phyloP scores from a whole-genome alignment of 2,888 invertebrate species.

The Cecidostiba fungosa region DNA sequence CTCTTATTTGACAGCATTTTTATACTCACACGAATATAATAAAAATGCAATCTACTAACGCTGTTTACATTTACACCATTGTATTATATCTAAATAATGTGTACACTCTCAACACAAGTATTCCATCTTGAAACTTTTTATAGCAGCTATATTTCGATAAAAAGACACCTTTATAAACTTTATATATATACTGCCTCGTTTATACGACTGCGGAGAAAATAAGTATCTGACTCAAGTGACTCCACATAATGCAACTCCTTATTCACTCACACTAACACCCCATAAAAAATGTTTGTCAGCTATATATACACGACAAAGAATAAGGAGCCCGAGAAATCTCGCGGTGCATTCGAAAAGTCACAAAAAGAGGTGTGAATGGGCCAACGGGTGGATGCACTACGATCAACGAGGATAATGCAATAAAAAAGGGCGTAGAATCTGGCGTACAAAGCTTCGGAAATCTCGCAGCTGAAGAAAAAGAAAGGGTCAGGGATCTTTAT shows the following conservation, averaged over 20 bases:
- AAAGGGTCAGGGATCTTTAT: slow-evolving; percentile 34
- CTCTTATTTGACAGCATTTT: too few relatives aligned
- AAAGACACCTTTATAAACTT: not conserved
- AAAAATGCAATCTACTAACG: not conserved
- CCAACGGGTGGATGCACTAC: not conserved
- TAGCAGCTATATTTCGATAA: not conserved
- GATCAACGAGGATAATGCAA: slow-evolving; percentile 8
- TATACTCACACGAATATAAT: too few relatives aligned
- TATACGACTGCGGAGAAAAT: slow-evolving; percentile 1
- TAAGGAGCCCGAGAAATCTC: too few relatives aligned
- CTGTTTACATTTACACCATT: not conserved
- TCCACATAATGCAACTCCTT: not conserved
- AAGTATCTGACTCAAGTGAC: slow-evolving; percentile 2
- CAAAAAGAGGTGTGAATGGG: slow-evolving; percentile 6
- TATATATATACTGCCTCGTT: not conserved
- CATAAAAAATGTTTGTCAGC: slow-evolving; percentile 1
- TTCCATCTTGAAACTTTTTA: not conserved
- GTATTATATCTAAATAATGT: not conserved
- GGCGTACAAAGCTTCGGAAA: not conserved
- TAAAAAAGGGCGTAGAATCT: not conserved
- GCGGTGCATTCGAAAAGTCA: not conserved
- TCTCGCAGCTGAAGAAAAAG: not conserved
- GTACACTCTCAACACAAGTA: not conserved
- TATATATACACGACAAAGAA: not conserved
- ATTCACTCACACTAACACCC: slow-evolving; percentile 6